Evolutionary conservation across 2,888 invertebrate genomes (phyloP).

Genomic region (Lycocerus yunnanus): DNA sequence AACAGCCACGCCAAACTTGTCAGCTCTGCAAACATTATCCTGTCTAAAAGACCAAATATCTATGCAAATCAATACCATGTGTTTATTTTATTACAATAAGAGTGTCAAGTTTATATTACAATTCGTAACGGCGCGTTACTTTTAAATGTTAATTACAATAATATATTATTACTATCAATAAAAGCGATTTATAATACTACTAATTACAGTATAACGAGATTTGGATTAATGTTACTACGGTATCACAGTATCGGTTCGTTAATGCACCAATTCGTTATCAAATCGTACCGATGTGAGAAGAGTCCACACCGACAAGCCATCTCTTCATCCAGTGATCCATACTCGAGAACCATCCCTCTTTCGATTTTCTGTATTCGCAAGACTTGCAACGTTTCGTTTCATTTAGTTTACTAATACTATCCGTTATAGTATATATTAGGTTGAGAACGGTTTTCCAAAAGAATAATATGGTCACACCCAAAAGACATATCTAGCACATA

Average conservation of each 20-base stretch:
- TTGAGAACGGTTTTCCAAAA: background rate
- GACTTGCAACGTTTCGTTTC: background rate
- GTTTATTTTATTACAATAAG: slow-evolving; percentile 8
- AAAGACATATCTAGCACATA: background rate
- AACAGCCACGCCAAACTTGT: slow-evolving; percentile 33
- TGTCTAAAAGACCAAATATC: slow-evolving; percentile 17
- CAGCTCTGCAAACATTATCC: slow-evolving; percentile 29
- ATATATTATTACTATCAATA: background rate
- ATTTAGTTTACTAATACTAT: background rate
- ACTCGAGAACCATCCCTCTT: background rate
- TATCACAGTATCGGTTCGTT: too few relatives aligned
- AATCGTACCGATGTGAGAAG: background rate
- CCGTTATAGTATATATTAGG: background rate
- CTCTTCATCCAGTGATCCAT: background rate
- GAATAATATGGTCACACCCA: background rate
- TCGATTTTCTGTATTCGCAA: background rate
- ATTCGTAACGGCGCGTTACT: slow-evolving; percentile 30
- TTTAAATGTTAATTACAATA: slow-evolving; percentile 24
- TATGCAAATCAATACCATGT: slow-evolving; percentile 17
- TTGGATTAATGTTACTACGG: background rate
- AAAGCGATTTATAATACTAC: background rate
- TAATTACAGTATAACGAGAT: background rate
- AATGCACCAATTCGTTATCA: background rate
- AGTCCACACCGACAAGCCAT: background rate
- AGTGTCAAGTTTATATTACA: slow-evolving; percentile 33